Conservation (phyloP, 2,888 invertebrate genomes). For the Spialia ferax region DNA sequence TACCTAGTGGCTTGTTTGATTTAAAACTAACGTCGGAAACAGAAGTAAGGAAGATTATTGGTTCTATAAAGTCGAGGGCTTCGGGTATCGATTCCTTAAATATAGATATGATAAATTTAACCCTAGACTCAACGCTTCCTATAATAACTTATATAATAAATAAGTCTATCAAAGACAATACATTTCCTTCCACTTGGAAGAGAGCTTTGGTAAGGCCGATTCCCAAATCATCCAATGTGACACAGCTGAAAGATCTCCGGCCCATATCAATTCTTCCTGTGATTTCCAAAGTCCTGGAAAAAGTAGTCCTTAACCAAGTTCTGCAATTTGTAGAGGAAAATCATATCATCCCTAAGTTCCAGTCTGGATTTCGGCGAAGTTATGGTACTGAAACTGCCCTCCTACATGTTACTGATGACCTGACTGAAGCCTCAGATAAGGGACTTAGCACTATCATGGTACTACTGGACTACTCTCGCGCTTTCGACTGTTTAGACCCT, state of each 20-base stretch:
- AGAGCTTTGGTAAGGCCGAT: constrained; percentile 4
- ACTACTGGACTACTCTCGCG: constrained; percentile 22
- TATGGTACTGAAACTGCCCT: constrained; percentile 21
- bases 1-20: background rate
- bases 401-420: constrained; percentile 11
- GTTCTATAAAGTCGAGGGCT: background rate
- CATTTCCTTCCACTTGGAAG: constrained; percentile 10
- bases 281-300: constrained; percentile 13
- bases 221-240: background rate
- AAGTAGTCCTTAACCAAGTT: constrained; percentile 5
- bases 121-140: background rate
- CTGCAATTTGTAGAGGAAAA: constrained; percentile 2
- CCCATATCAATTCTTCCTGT: constrained; percentile 13
- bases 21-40: background rate
- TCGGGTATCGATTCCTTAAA: constrained; percentile 1
- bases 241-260: constrained; percentile 9
- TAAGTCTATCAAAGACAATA: background rate
- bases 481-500: constrained; percentile 24
- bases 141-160: background rate
- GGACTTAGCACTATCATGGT: constrained; percentile 22
- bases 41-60: constrained; percentile 7
- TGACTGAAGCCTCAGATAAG: constrained; percentile 18
- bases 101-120: constrained; percentile 8
- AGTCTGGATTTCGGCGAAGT: constrained; percentile 17
- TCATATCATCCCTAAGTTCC: background rate